Base-by-base conservation (phyloP, 92 coral and sea anemone species). In the Umimayanthus chanpuru region DNA sequence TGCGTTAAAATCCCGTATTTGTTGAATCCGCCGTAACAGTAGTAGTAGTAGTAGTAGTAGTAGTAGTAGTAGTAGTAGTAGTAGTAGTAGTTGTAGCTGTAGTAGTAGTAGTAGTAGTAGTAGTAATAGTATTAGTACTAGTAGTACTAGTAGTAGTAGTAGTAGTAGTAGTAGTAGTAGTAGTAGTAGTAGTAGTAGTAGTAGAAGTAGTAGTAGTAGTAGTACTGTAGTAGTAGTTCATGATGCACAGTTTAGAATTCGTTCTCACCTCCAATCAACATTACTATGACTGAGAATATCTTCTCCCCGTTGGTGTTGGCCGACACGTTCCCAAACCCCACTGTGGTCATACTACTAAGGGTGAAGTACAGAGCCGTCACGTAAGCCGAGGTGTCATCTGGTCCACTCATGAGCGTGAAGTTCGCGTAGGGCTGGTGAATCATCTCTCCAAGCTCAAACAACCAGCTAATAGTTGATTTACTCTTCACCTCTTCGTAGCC, bases 301-400 rank as follows among this genome's bases (percentile, higher is more conserved):
- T 95, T 95, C 72, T 95, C 98, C 18, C 93, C 96, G 84, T 93
- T 93, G 20, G 98, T 95, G 77, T 95, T 95, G 32, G 98, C 98
- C 64, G 98, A 94, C 77, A 95, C 98, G 40, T 95, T 95, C 9
- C 98, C 98, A 81, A 95, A 95, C n/a, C 98, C 98, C 20, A 95
- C 98, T 28, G 98, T 95, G 3, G 98, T 95, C 98, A 95, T 93
- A 92, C 98, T 95, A 76, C 94, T 95, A 74, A 95, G 91, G 50
- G 96, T 95, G 82, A 95, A 95, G 81, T 95, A 95, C 73, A 95
- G 88, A 50, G 98, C 94, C 6, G 98, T 95, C 79, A 95, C 91
- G 90, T 95, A 95, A 47, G 98, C 96, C 39, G 98, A 91, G 30
- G 93, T 94, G 82, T 93, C 96, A 68, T 95, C 96, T 41, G 98